Evolutionary conservation across 2,113 vertebrate species (phyloP), one percentile per base, ranked within the genome.

Genomic region (Isichthys henryi): DNA sequence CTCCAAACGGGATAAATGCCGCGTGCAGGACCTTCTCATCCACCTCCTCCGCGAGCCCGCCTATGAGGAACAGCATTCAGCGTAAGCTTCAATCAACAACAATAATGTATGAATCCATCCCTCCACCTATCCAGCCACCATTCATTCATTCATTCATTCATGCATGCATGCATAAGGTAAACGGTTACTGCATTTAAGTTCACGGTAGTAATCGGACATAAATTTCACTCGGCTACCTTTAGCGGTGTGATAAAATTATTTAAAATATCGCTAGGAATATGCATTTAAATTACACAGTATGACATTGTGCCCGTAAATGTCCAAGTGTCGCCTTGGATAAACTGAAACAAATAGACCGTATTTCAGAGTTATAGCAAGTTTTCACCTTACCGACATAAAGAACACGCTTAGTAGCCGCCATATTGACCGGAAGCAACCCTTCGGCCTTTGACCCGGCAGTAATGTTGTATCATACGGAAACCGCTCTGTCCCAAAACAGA

Each of bases 11-110:
- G 92, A 99, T 99, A 89, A 99, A 99, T 1, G 98, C 98, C 0
- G 98, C 98, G 89, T 98, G 98, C 21, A 99, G 93, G 0, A 99
- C 97, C 90, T 98, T 98, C 94, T 99, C 98, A 17, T 99, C 98
- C 92, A 99, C 98, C 90, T 99, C 98, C 80, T 99, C 98, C 1
- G 98, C 97, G n/a, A 99, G 94, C 2, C 98, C 98, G 80, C 98
- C 98, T 99, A 93, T 80, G 89, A 91, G 50, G 23, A 58, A 50
- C 21, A 3, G 90, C 5, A 91, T n/a, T 5, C 1, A n/a, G 46
- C n/a, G 82, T 2, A 43, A 11, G 13, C n/a, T 8, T 49, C 9
- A 23, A 62, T 8, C 46, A 6, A 66, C 19, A n/a, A 83, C 35
- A 31, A 13, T 77, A 39, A 31, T 39, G 70, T 39, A 31, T 39